Conservation (phyloP, 2,113 vertebrate species). For the Tragelaphus imberbis region DNA sequence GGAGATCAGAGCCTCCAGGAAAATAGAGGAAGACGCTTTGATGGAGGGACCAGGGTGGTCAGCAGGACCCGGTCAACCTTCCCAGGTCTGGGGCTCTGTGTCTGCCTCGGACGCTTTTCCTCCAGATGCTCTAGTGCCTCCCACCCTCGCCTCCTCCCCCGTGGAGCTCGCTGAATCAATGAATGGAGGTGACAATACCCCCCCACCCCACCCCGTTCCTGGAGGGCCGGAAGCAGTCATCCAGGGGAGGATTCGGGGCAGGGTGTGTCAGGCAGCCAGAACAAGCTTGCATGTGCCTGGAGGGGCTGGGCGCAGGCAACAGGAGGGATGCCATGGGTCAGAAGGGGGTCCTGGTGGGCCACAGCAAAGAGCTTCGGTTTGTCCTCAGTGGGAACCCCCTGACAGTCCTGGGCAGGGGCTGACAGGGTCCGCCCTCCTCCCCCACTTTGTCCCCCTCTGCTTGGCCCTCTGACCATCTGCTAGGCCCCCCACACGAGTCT, state of each 20-base stretch:
- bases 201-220: background rate
- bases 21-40: background rate
- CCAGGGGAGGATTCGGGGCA: background rate
- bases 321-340: background rate
- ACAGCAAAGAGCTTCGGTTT: background rate
- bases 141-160: background rate
- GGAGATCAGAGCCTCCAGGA: background rate
- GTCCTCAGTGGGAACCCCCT: background rate
- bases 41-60: background rate
- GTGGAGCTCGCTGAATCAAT: background rate
- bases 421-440: background rate
- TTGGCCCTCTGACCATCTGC: background rate
- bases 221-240: background rate
- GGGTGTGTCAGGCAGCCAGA: background rate
- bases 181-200: background rate
- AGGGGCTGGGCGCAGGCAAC: background rate
- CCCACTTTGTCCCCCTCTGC: too few relatives aligned
- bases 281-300: fast-evolving
- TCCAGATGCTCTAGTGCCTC: background rate
- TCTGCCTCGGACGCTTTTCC: background rate
- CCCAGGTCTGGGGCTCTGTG: fast-evolving
- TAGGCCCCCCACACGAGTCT: background rate
- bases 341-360: background rate
- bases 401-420: background rate
- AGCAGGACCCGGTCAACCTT: background rate